Percentiles rank a stretch among this genome's conserved stretches.
Evolutionary conservation across 2,888 invertebrate species (phyloP).

Genomic region (Lucinisca nassula): DNA sequence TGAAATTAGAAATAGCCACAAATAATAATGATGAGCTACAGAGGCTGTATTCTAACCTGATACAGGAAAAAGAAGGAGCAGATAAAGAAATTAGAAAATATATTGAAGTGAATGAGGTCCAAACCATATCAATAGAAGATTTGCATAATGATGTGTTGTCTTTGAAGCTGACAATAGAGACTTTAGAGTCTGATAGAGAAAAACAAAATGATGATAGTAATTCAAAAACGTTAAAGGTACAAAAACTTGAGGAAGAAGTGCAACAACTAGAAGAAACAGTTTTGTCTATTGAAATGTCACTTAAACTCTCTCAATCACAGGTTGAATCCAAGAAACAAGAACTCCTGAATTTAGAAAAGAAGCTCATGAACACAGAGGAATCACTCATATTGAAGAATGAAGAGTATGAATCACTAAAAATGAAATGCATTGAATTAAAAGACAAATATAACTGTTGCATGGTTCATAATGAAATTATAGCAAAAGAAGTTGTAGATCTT

Average conservation of each 20-base stretch:
- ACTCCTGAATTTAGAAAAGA: not conserved
- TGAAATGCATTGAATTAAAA: not conserved
- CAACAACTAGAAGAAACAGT: not conserved
- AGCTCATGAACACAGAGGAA: not conserved
- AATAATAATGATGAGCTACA: not conserved
- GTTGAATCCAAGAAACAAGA: not conserved
- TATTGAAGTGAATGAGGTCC: not conserved
- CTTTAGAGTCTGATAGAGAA: not conserved
- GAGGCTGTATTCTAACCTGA: not conserved
- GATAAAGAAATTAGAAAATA: not conserved
- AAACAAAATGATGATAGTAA: too few relatives aligned
- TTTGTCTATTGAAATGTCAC: not conserved
- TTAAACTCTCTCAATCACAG: not conserved
- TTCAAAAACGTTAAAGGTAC: too few relatives aligned
- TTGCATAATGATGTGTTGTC: not conserved
- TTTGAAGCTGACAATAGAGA: not conserved
- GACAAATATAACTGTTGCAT: not conserved
- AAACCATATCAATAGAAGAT: not conserved
- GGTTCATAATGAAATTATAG: not conserved
- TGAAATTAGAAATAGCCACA: not conserved
- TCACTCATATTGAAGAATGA: not conserved
- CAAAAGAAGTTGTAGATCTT: not conserved
- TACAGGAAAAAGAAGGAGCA: not conserved
- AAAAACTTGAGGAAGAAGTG: not conserved
- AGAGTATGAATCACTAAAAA: not conserved